Percentiles rank a stretch among this genome's conserved stretches.
phyloP scores from a whole-genome alignment of 1,140 invertebrate genomes.

The Steinernema feltiae region DNA sequence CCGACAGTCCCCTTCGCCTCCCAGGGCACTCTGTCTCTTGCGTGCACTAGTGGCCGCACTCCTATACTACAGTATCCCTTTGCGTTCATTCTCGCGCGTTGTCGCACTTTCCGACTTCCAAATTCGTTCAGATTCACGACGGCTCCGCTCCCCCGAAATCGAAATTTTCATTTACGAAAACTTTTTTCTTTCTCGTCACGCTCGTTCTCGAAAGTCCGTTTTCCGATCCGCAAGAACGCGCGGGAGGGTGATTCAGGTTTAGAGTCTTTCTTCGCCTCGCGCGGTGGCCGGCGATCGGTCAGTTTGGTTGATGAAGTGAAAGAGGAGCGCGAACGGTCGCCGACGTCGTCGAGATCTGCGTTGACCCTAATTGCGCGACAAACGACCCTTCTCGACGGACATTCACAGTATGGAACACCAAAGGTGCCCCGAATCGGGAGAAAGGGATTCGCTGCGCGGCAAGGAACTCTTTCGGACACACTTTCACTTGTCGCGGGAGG shows the following conservation, averaged over 20 bases:
- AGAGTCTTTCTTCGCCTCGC: background rate
- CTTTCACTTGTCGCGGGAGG: background rate
- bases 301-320: constrained; percentile 1
- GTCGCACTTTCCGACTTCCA: background rate
- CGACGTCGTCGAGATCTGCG: background rate
- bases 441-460: background rate
- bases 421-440: background rate
- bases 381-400: background rate
- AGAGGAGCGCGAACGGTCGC: constrained; percentile 7
- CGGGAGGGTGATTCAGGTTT: background rate
- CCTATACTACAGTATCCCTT: background rate
- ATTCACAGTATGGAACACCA: background rate
- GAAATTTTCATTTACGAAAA: no score
- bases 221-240: background rate
- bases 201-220: no score
- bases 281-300: background rate
- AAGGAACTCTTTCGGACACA: background rate
- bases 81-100: background rate
- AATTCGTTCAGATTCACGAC: background rate
- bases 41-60: background rate
- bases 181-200: no score
- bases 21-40: background rate
- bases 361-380: constrained; percentile 10
- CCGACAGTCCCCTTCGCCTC: background rate
- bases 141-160: no score